Conservation (phyloP, 2,797 vertebrate genomes). For the Diceros bicornis region DNA sequence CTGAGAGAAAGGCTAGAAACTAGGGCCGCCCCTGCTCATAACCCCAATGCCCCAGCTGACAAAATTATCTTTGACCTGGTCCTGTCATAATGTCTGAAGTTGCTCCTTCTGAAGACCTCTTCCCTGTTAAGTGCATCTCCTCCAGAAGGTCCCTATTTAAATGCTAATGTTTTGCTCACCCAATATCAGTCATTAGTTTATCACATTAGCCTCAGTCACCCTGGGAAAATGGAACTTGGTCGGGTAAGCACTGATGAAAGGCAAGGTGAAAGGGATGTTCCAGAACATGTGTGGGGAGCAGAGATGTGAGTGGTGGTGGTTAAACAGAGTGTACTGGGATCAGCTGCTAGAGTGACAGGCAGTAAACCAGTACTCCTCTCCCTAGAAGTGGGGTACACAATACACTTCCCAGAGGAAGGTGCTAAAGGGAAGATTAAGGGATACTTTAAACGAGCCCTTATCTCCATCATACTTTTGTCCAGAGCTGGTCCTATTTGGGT, state of each 20-base stretch:
- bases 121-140: constrained; percentile 62
- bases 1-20: constrained; percentile 68
- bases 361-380: neutral
- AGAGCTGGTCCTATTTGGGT: neutral
- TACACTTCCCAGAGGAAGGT: neutral
- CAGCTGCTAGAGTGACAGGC: neutral
- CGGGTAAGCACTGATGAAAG: constrained; percentile 70
- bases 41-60: constrained; percentile 65
- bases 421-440: neutral
- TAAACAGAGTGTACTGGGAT: neutral
- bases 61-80: constrained; percentile 76
- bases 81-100: constrained; percentile 60
- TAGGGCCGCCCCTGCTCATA: neutral
- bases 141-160: constrained; percentile 78
- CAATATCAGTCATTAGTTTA: constrained; percentile 78
- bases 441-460: neutral
- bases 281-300: constrained; percentile 16
- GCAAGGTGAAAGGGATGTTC: constrained; percentile 69
- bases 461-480: neutral
- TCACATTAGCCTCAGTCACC: constrained; percentile 79
- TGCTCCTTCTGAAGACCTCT: constrained; percentile 70
- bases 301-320: neutral
- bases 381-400: neutral
- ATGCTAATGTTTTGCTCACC: constrained; percentile 77
- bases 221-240: constrained; percentile 73